These are phyloP conservation scores for Parnassius smintheus DNA, from an alignment of 2,888 invertebrate genomes.

Conservation along the genomic window DNA sequence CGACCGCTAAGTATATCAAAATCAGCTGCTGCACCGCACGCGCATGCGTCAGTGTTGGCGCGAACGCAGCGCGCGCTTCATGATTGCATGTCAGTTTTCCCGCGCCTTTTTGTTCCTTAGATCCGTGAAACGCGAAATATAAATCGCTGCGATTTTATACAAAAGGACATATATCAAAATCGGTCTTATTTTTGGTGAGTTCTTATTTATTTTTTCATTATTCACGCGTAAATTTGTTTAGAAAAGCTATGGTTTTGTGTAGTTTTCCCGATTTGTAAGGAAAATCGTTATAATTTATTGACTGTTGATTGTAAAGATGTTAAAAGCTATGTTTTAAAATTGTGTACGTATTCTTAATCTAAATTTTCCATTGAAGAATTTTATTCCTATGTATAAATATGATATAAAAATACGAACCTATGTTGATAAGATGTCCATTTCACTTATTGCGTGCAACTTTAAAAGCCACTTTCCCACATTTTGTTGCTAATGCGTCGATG, in stretches of 20 bases:
- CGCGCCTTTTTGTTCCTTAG: conserved; percentile 38
- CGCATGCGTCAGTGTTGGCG: conserved; percentile 63
- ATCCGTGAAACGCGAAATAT: conserved; percentile 31
- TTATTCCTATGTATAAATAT: no score
- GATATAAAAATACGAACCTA: background rate
- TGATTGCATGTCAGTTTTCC: conserved; percentile 35
- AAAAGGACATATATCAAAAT: background rate
- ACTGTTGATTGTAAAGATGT: no score
- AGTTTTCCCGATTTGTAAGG: no score
- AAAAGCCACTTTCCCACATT: conserved; percentile 19
- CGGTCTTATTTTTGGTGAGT: conserved; percentile 14
- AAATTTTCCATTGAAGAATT: no score
- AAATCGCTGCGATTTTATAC: background rate
- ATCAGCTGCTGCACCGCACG: conserved; percentile 56
- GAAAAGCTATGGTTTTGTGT: no score
- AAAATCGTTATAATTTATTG: no score
- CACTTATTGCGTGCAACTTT: conserved; percentile 16
- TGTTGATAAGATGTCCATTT: conserved; percentile 17
- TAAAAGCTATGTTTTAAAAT: no score
- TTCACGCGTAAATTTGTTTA: no score
- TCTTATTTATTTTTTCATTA: background rate
- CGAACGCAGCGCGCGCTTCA: conserved; percentile 54
- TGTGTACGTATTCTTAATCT: no score
- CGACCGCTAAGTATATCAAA: conserved; percentile 36
- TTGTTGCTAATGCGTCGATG: conserved; percentile 5